Evolutionary conservation across 2,113 vertebrate genomes (phyloP).

Genomic region (Mystacornis crossleyi): DNA sequence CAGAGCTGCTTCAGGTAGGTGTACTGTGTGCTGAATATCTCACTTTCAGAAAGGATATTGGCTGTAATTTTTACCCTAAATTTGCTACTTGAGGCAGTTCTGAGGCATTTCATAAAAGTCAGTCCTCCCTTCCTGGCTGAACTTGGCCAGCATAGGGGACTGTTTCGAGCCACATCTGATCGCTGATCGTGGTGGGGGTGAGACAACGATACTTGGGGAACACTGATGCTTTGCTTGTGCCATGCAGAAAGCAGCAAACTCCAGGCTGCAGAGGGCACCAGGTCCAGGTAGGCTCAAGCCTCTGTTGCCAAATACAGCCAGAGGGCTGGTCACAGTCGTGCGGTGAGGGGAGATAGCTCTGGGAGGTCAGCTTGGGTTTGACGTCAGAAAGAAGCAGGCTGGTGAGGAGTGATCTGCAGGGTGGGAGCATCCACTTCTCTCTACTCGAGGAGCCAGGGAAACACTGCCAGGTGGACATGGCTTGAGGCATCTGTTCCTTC

Average conservation of each 20-base stretch:
- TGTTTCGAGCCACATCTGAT: not conserved
- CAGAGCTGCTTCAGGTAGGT: not conserved
- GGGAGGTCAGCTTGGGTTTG: conserved; percentile 2
- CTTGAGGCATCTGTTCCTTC: conserved; percentile 43
- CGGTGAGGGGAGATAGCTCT: not conserved
- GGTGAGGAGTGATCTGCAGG: not conserved
- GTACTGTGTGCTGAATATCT: not conserved
- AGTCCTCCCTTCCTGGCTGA: not conserved
- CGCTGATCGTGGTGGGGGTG: not conserved
- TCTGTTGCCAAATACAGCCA: not conserved
- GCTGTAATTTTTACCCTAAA: not conserved
- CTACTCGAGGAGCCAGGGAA: not conserved
- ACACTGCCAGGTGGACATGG: conserved; percentile 6
- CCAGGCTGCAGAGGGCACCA: not conserved
- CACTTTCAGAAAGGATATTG: not conserved
- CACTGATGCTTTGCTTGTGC: not conserved
- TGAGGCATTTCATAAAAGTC: not conserved
- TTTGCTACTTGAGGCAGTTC: not conserved
- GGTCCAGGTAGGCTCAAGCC: not conserved
- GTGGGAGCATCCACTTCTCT: not conserved
- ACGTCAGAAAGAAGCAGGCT: conserved; percentile 12
- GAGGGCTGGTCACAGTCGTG: not conserved
- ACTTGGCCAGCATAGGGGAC: not conserved
- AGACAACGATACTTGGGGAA: not conserved
- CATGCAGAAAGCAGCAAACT: not conserved